Evolutionary conservation across 2,797 vertebrate genomes (phyloP), one percentile per base, ranked within the genome.

Genomic region (Florisuga fusca): DNA sequence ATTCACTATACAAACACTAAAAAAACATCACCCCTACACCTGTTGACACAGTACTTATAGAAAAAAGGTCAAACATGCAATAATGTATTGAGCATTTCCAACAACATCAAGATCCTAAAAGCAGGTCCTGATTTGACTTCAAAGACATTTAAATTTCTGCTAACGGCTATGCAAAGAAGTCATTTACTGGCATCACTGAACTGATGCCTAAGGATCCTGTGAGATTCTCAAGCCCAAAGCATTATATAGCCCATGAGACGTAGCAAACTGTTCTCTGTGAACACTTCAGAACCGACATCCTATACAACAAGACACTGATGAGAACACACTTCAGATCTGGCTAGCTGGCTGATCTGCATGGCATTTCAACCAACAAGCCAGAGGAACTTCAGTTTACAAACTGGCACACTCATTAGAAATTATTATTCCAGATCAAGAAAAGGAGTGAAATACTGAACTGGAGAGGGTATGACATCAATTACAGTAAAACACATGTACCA

Each of bases 181-280:
- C 22, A 10, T 5, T 43, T 2, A 5, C 43, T 25, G 62, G 4
- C 18, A 27, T 15, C 22, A 4, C 73, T 9, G 46, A 34, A 20
- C 31, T 3, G 34, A 48, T 5, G 27, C 10, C 19, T 11, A 43
- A 33, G 5, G 4, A 38, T 13, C 10, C 27, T 29, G 20, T 0
- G 1, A 33, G 51, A 54, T 5, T 2, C 33, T 20, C 8, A 6
- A 26, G 46, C 50, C 21, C 33, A 26, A 61, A 46, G 46, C 14
- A 31, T 3, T 1, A 2, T 4, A 6, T 0, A 5, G 11, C 1
- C 29, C 12, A 1, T 1, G 36, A 19, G 55, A 48, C 6, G 4
- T 1, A 13, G 33, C 41, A 59, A 23, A 26, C n/a, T 0, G 3
- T 3, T 43, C 84, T 27, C 43, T 17, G 22, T 3, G 2, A 59